These are phyloP conservation scores for Gymnocephalus cernua DNA, from an alignment of 2,113 vertebrate genomes.

Conservation along the genomic window DNA sequence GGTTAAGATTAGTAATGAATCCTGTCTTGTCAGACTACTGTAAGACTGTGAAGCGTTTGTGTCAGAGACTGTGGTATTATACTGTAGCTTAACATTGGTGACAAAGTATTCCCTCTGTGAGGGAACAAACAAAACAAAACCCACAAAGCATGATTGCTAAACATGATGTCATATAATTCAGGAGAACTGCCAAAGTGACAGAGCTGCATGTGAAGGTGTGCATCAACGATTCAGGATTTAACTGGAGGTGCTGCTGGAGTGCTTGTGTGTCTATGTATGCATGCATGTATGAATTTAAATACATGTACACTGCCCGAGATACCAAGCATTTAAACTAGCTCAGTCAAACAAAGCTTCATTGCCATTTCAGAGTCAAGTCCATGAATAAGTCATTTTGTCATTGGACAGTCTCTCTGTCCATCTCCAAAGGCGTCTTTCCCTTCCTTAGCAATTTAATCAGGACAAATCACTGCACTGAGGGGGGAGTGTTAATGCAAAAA, in stretches of 20 bases:
- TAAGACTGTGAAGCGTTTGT: background rate
- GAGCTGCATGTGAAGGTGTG: slow-evolving; percentile 25
- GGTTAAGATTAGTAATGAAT: background rate
- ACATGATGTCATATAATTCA: background rate
- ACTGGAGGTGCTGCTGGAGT: background rate
- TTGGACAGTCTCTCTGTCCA: slow-evolving; percentile 16
- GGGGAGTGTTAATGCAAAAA: background rate
- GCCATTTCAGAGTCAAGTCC: slow-evolving; percentile 21
- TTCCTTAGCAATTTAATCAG: slow-evolving; percentile 17
- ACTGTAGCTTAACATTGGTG: too few species aligned
- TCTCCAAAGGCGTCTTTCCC: slow-evolving; percentile 1
- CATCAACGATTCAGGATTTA: slow-evolving; percentile 32
- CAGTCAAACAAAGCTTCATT: slow-evolving; percentile 17
- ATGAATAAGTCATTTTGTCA: slow-evolving; percentile 57
- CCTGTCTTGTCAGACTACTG: too few species aligned
- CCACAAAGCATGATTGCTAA: background rate
- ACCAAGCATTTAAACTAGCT: slow-evolving; percentile 17
- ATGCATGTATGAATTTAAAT: background rate
- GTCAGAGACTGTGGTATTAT: background rate
- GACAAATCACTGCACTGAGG: slow-evolving; percentile 30
- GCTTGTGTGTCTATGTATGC: background rate
- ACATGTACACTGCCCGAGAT: background rate
- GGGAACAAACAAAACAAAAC: background rate
- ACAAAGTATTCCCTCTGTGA: background rate
- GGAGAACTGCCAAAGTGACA: slow-evolving; percentile 30